Evolutionary conservation across 2,113 vertebrate genomes (phyloP).

Genomic region (Phrynosoma platyrhinos): DNA sequence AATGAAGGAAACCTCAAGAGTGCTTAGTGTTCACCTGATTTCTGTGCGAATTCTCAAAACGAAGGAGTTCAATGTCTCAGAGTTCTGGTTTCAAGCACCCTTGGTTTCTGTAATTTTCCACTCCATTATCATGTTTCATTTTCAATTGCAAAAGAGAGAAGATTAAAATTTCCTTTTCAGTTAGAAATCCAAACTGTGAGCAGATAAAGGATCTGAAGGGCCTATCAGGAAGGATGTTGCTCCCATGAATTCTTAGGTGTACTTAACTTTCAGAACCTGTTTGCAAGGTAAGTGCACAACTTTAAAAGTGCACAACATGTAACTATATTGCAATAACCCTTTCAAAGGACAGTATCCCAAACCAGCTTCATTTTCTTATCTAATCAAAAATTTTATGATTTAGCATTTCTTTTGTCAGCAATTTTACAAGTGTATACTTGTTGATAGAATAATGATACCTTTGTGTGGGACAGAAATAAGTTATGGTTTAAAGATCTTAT

Average conservation of each 20-base stretch:
- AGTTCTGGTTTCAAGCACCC: not conserved
- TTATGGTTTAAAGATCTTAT: not conserved
- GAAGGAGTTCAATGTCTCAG: not conserved
- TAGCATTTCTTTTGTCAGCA: not conserved
- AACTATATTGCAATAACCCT: not conserved
- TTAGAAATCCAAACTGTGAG: not conserved
- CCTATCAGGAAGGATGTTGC: not conserved
- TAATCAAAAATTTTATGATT: slow-evolving; percentile 6
- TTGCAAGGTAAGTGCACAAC: not conserved
- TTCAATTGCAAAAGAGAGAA: slow-evolving; percentile 53
- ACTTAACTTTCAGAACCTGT: not conserved
- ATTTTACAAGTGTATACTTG: not conserved
- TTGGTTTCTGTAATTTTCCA: slow-evolving; percentile 68
- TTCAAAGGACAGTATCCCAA: rapidly evolving
- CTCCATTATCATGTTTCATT: slow-evolving; percentile 56
- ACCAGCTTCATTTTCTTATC: rapidly evolving
- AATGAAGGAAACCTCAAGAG: slow-evolving; percentile 31
- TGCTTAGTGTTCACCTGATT: rapidly evolving
- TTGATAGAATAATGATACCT: not conserved
- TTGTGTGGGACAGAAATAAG: not conserved
- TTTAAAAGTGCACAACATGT: not conserved
- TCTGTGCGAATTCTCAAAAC: not conserved
- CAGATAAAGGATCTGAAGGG: slow-evolving; percentile 34
- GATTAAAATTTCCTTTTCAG: slow-evolving; percentile 44
- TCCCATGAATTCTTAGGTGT: not conserved